Base-by-base conservation (phyloP, 2,797 vertebrate species). In the Alca torda region DNA sequence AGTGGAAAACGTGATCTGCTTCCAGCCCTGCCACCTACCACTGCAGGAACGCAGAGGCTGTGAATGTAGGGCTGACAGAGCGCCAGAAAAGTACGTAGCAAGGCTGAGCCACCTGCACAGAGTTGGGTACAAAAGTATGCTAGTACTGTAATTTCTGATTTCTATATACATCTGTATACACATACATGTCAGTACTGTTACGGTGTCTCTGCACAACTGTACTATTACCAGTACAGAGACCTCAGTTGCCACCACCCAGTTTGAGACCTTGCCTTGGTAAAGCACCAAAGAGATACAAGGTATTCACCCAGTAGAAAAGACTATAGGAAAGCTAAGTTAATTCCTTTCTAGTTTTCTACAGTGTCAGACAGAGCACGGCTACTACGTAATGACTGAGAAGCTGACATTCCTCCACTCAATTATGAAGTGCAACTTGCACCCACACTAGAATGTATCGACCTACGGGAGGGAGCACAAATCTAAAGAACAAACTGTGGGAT, bases 141-240 rank as follows among this genome's bases (percentile, higher is more conserved):
- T 25, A 10, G 21, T 14, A 28, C 37, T 61, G 43, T 4, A 51
- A 24, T 5, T 90, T 41, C 41, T 3, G 1, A 15, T 53, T 48
- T 60, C 87, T 64, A 0, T 4, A 6, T 3, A 25, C 1, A 2
- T 10, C 8, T 8, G 67, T 7, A 16, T 9, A 21, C 8, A 14
- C 16, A 28, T 3, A 24, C 8, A 0, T 10, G 23, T 23, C 73
- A 56, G 57, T 17, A 24, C 10, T 24, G 18, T 6, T 37, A 30
- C 1, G 8, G 15, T 14, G 21, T 20, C 51, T 53, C 70, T 33
- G 35, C 16, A 46, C 15, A 51, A 23, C 23, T 10, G 19, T 12
- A 60, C 50, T 26, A 16, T 35, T 8, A 45, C 3, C 39, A 56
- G 16, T 31, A 43, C 11, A 33, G 43, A 24, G 21, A 81, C 6